Evolutionary conservation across 2,113 vertebrate species (phyloP).

Genomic region (Rhipidura dahli): DNA sequence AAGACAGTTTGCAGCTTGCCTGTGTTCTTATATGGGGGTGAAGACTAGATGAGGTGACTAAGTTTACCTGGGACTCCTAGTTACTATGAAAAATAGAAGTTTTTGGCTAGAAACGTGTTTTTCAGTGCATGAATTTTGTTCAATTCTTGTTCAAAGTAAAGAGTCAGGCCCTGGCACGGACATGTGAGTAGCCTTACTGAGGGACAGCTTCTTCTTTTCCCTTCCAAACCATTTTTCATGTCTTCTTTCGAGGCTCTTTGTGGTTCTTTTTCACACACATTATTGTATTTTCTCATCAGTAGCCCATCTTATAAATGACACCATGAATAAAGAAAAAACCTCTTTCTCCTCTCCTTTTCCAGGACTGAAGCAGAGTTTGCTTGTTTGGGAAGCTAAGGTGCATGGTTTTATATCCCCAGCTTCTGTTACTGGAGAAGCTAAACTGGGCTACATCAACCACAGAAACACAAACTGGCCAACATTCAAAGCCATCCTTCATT

Average conservation of each 20-base stretch:
- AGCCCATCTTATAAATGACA: background rate
- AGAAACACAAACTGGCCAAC: background rate
- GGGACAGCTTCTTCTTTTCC: background rate
- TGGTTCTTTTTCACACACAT: background rate
- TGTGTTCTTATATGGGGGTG: rapidly evolving
- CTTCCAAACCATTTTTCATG: background rate
- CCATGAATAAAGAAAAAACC: background rate
- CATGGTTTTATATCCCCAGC: background rate
- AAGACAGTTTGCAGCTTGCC: background rate
- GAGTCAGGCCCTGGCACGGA: background rate
- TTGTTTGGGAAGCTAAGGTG: background rate
- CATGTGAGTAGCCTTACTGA: background rate
- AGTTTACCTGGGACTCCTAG: background rate
- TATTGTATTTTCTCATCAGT: background rate
- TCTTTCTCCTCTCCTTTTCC: background rate
- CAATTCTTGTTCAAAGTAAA: background rate
- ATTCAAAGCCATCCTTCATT: background rate
- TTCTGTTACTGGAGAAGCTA: background rate
- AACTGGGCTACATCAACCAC: background rate
- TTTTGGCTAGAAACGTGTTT: background rate
- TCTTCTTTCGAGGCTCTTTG: background rate
- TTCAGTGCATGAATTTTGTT: background rate
- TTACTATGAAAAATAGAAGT: background rate
- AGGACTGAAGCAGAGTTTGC: background rate
- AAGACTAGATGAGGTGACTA: background rate